Base-by-base conservation (phyloP, 2,797 vertebrate genomes). In the Gambelia wislizenii region DNA sequence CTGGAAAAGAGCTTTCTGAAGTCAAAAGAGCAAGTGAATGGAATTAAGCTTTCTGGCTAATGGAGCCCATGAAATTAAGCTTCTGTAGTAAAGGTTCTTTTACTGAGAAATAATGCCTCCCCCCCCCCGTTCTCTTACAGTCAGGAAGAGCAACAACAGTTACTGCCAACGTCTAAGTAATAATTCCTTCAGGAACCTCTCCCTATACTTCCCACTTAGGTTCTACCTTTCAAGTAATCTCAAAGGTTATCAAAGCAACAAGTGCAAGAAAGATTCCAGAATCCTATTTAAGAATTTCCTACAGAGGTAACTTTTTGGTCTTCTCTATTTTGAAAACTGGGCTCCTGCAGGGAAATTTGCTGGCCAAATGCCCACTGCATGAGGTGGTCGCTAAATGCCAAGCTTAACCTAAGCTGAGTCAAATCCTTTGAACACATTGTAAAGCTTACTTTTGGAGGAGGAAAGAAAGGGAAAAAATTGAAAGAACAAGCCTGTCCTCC, bases 51-150 rank as follows among this genome's bases (percentile, higher is more conserved):
- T 74, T 36, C 8, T 36, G 49, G 25, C 74, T 67, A 85, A 79
- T 61, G 27, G 25, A 33, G 9, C 52, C 64, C 7, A 8, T 49
- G 36, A 84, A 89, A 49, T 85, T 70, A 85, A 89, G 39, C 64
- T 79, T 79, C 75, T 64, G 44, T 85, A 64, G 42, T 49, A 61
- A 81, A 81, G 42, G 78, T 47, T 74, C 80, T 33, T 74, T 81
- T 52, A 85, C 76, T 81, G 76, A 33, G 77, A 72, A 89, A 89
- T 64, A 85, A 85, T 64, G 39, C 54, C 33, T 74, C 77, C n/a
- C 79, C 54, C 33, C 64, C 77, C n/a, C 79, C 72, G 74, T 74
- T 81, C 67, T 75, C 36, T 85, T 13, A n/a, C 20, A 59, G n/a
- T 14, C 33, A 27, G 72, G 25, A 20, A 77, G 59, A n/a, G 1